Evolutionary conservation across 1,140 invertebrate species (phyloP).

Genomic region (Drosophila erecta): DNA sequence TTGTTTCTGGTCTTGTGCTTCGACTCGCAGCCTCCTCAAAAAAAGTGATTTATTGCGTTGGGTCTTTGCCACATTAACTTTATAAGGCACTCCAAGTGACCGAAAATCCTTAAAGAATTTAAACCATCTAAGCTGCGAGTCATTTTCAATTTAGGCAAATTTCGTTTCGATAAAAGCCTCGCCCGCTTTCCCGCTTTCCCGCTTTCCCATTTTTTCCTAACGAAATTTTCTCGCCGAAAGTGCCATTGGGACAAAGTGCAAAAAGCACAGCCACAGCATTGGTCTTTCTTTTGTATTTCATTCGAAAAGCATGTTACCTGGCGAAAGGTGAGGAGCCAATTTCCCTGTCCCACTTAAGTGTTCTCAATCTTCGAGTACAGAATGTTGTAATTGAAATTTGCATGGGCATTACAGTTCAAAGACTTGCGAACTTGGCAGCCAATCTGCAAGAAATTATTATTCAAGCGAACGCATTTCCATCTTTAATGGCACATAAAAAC

Average conservation of each 20-base stretch:
- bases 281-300: constrained; percentile 34
- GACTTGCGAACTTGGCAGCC: constrained; percentile 17
- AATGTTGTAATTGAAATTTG: constrained; percentile 49
- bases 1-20: not conserved
- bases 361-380: constrained; percentile 26
- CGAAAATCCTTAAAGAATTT: constrained; percentile 41
- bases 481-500: not conserved
- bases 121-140: constrained; percentile 43
- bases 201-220: constrained; percentile 41
- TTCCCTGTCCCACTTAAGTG: constrained; percentile 15
- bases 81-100: constrained; percentile 9
- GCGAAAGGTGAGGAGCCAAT: constrained; percentile 6
- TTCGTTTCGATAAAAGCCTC: constrained; percentile 70
- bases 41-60: constrained; percentile 25
- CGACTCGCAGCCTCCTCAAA: not conserved
- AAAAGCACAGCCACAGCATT: constrained; percentile 29
- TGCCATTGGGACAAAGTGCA: constrained; percentile 54
- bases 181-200: constrained; percentile 29
- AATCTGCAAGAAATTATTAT: constrained; percentile 5
- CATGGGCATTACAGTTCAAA: constrained; percentile 38
- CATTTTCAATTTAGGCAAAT: constrained; percentile 69
- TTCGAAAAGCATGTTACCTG: constrained; percentile 38
- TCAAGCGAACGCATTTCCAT: not conserved
- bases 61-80: constrained; percentile 27
- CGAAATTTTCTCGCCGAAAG: constrained; percentile 48